Percentiles rank a stretch among this genome's conserved stretches.
phyloP scores from a whole-genome alignment of 2,888 invertebrate species.

The Napeogenes sylphis region DNA sequence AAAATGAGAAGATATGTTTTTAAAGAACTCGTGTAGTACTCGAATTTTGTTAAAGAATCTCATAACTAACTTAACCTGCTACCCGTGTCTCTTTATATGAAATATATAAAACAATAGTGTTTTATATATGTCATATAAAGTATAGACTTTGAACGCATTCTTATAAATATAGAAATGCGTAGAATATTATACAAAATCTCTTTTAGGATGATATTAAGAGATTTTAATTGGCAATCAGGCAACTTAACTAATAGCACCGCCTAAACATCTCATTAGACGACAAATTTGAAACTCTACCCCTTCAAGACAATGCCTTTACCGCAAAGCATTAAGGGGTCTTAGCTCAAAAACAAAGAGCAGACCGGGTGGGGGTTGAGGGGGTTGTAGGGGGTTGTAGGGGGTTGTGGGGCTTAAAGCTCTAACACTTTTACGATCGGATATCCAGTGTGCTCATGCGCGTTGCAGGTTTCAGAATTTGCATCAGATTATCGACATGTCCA shows the following conservation, averaged over 20 bases:
- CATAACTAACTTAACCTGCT: too few relatives aligned
- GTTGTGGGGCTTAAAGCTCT: slow-evolving; percentile 44
- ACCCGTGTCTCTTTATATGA: too few relatives aligned
- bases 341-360: slow-evolving; percentile 75
- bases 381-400: slow-evolving; percentile 41
- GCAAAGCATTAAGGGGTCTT: slow-evolving; percentile 72
- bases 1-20: too few relatives aligned
- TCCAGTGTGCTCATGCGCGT: slow-evolving; percentile 69
- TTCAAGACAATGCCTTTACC: slow-evolving; percentile 43
- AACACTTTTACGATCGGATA: slow-evolving; percentile 74
- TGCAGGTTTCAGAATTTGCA: slow-evolving; percentile 69
- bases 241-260: slow-evolving; percentile 27
- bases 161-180: background rate
- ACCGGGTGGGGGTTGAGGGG: slow-evolving; percentile 46
- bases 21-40: too few relatives aligned
- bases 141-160: too few relatives aligned
- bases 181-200: background rate
- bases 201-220: background rate
- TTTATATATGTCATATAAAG: too few relatives aligned
- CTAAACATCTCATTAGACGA: slow-evolving; percentile 25
- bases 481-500: slow-evolving; percentile 59
- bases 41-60: too few relatives aligned
- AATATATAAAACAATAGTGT: too few relatives aligned
- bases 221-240: slow-evolving; percentile 20
- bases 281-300: slow-evolving; percentile 47